Evolutionary conservation across 2,888 invertebrate genomes (phyloP).

Genomic region (Caenorhabditis panamensis): DNA sequence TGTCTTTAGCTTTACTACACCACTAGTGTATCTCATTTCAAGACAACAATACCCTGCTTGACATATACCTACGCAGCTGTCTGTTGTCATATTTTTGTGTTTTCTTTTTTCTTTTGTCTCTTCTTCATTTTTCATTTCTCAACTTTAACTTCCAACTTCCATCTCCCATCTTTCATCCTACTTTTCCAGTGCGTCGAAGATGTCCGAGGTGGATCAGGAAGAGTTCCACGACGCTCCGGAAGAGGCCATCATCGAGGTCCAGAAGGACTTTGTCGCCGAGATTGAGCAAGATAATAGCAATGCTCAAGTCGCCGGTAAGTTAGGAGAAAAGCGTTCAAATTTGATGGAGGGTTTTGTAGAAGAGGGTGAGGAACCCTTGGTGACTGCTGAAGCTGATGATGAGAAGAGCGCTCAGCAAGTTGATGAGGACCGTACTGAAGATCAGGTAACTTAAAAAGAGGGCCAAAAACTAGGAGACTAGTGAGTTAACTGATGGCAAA

Average conservation of each 20-base stretch:
- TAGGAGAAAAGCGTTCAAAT: background rate
- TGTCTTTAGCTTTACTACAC: no score
- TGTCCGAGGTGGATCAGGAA: constrained; percentile 71
- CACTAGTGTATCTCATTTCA: constrained; percentile 34
- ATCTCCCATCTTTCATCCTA: background rate
- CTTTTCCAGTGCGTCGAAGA: constrained; percentile 50
- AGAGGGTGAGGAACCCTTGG: constrained; percentile 55
- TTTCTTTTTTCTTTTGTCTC: no score
- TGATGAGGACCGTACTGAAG: constrained; percentile 79
- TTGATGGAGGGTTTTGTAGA: no score
- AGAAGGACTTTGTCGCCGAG: constrained; percentile 61
- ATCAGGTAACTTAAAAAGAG: constrained; percentile 74
- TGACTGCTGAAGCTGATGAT: constrained; percentile 65
- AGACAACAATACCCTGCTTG: constrained; percentile 26
- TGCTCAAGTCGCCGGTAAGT: constrained; percentile 43
- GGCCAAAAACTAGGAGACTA: no score
- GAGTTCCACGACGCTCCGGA: constrained; percentile 72
- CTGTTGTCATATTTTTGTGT: constrained; percentile 25
- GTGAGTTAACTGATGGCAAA: no score
- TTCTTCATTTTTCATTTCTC: no score
- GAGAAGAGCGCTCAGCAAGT: constrained; percentile 69
- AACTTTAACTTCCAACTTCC: background rate
- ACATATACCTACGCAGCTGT: constrained; percentile 30
- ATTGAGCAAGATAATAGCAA: constrained; percentile 58
- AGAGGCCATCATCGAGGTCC: constrained; percentile 68